Evolutionary conservation across 2,888 invertebrate species (phyloP).

Genomic region (Thyatira batis): DNA sequence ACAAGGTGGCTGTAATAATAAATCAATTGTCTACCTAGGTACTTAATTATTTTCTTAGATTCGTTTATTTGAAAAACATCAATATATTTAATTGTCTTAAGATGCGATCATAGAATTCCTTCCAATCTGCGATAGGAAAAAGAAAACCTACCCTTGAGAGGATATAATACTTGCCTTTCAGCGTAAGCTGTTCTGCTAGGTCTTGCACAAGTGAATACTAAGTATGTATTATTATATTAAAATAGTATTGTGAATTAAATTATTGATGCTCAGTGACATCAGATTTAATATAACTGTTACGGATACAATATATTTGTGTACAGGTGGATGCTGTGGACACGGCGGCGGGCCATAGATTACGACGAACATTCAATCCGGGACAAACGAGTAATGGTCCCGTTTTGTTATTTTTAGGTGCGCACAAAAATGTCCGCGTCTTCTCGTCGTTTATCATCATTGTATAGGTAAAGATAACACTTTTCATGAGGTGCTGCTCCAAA

Average conservation of each 20-base stretch:
- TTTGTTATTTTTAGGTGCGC: neutral
- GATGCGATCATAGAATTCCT: too few relatives aligned
- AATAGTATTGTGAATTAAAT: too few relatives aligned
- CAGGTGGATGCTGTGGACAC: too few relatives aligned
- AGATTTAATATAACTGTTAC: too few relatives aligned
- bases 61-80: neutral
- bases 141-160: too few relatives aligned
- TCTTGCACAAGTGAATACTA: too few relatives aligned
- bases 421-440: neutral
- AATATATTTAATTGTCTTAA: neutral
- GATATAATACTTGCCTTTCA: too few relatives aligned
- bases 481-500: constrained; percentile 1
- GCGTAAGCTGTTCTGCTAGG: too few relatives aligned
- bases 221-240: too few relatives aligned
- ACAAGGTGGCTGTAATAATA: neutral
- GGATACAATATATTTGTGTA: too few relatives aligned
- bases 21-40: neutral
- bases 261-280: too few relatives aligned
- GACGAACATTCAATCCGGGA: neutral
- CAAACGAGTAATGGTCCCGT: neutral
- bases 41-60: neutral
- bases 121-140: too few relatives aligned
- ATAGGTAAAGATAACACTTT: constrained; percentile 6
- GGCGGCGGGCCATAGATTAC: neutral
- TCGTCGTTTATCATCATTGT: constrained; percentile 8